A percentile compares a stretch with the other conserved stretches of the same genome.
Evolutionary conservation across 92 coral and sea anemone species (phyloP).

Genomic region (Umimayanthus chanpuru): DNA sequence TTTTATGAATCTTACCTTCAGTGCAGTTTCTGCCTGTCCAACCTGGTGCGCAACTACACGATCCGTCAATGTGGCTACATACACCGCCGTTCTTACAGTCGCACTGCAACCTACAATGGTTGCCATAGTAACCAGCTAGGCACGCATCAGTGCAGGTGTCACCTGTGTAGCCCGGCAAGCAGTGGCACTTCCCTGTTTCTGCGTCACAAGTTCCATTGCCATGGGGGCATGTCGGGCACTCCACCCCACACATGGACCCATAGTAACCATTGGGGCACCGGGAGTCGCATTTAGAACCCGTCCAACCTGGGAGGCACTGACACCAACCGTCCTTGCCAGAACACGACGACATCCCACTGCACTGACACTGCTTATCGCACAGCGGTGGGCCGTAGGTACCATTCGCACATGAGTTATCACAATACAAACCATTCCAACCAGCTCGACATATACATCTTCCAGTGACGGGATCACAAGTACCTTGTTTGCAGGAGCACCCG

Average conservation of each 20-base stretch:
- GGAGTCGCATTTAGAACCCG: slow-evolving; percentile 59
- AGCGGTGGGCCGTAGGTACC: slow-evolving; percentile 58
- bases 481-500: slow-evolving; percentile 32
- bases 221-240: slow-evolving; percentile 69
- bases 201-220: slow-evolving; percentile 64
- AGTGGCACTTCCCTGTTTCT: slow-evolving; percentile 61
- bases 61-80: slow-evolving; percentile 69
- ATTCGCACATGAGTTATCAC: slow-evolving; percentile 43
- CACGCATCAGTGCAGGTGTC: slow-evolving; percentile 74
- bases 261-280: slow-evolving; percentile 58
- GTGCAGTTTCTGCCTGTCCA: slow-evolving; percentile 71
- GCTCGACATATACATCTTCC: neutral
- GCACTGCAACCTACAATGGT: slow-evolving; percentile 58
- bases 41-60: slow-evolving; percentile 73
- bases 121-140: slow-evolving; percentile 69
- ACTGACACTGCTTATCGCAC: slow-evolving; percentile 59
- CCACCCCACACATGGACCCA: slow-evolving; percentile 56
- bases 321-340: slow-evolving; percentile 65
- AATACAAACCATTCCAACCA: slow-evolving; percentile 26
- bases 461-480: slow-evolving; percentile 15
- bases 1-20: slow-evolving; percentile 45
- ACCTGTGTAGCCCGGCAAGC: slow-evolving; percentile 76
- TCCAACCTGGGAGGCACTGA: slow-evolving; percentile 75
- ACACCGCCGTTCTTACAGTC: slow-evolving; percentile 57
- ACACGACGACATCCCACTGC: slow-evolving; percentile 62